Percentiles rank a stretch among this genome's conserved stretches.
phyloP scores from a whole-genome alignment of 2,113 vertebrate genomes.

The Sarotherodon lohbergeri region DNA sequence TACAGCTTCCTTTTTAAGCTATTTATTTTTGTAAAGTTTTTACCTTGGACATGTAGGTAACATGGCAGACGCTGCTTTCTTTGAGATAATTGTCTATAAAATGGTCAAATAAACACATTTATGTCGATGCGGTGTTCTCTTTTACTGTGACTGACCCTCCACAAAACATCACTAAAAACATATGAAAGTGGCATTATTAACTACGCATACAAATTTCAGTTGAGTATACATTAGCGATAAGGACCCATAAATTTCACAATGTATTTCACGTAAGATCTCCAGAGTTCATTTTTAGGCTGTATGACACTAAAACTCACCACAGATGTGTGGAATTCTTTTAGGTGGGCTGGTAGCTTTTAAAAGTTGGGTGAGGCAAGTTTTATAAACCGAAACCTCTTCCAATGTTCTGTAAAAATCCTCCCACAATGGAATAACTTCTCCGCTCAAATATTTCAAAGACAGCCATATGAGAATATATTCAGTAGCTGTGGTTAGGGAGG shows the following conservation, averaged over 20 bases:
- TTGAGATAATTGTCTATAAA: slow-evolving; percentile 58
- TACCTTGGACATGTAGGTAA: slow-evolving; percentile 61
- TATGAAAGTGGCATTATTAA: neutral
- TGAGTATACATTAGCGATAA: neutral
- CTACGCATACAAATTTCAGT: accelerated
- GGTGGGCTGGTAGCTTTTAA: neutral
- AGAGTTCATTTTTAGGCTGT: neutral
- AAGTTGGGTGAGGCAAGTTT: slow-evolving; percentile 3
- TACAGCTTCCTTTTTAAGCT: slow-evolving; percentile 71
- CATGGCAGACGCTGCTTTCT: slow-evolving; percentile 71
- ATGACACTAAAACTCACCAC: neutral
- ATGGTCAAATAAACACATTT: slow-evolving; percentile 66
- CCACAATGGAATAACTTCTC: slow-evolving; percentile 5
- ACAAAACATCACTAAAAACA: neutral
- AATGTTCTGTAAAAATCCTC: neutral
- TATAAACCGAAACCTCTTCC: slow-evolving; percentile 1
- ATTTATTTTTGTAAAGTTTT: slow-evolving; percentile 86
- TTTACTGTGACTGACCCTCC: neutral
- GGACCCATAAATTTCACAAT: neutral
- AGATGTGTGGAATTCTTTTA: slow-evolving; percentile 5
- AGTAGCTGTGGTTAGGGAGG: neutral
- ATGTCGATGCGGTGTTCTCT: neutral
- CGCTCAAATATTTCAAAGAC: neutral
- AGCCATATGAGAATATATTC: neutral
- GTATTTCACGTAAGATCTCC: neutral